Conservation (phyloP, 2,797 vertebrate species). For the Sebastes baramenuke region DNA sequence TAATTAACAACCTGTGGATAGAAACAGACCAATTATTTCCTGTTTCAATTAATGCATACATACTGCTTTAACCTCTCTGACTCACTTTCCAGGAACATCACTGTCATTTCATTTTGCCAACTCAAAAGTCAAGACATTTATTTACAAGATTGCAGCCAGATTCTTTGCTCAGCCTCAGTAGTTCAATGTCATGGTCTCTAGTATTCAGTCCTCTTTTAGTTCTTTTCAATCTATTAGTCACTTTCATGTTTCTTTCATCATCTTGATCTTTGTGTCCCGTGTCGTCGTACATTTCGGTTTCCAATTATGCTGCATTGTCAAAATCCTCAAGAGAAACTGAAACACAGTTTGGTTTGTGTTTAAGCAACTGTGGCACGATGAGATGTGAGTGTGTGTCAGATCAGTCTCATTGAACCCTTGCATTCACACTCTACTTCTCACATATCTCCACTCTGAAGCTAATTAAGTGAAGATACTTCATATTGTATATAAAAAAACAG, state of each 20-base stretch:
- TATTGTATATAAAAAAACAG: not conserved
- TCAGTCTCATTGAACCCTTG: not conserved
- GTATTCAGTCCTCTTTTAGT: not conserved
- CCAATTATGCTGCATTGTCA: constrained; percentile 22
- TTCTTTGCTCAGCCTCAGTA: not conserved
- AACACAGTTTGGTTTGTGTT: constrained; percentile 6
- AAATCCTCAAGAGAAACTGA: not conserved
- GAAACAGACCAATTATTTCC: constrained; percentile 30
- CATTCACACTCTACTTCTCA: not conserved
- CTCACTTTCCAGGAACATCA: constrained; percentile 1
- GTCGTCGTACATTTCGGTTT: constrained; percentile 5
- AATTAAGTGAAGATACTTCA: not conserved
- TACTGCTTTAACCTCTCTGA: constrained; percentile 1
- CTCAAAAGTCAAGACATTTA: constrained; percentile 43
- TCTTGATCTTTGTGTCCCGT: constrained; percentile 5
- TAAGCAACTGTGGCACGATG: not conserved
- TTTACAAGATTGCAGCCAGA: constrained; percentile 3
- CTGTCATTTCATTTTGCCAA: constrained; percentile 10
- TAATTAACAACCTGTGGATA: constrained; percentile 27
- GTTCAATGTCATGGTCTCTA: not conserved
- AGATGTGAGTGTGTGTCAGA: constrained; percentile 19
- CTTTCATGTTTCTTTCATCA: not conserved
- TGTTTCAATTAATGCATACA: not conserved
- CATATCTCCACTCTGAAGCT: not conserved
- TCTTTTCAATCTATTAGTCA: not conserved